A percentile compares a stretch with the other conserved stretches of the same genome.
phyloP scores from a whole-genome alignment of 1,140 invertebrate genomes.

The Glossosoma conforme region DNA sequence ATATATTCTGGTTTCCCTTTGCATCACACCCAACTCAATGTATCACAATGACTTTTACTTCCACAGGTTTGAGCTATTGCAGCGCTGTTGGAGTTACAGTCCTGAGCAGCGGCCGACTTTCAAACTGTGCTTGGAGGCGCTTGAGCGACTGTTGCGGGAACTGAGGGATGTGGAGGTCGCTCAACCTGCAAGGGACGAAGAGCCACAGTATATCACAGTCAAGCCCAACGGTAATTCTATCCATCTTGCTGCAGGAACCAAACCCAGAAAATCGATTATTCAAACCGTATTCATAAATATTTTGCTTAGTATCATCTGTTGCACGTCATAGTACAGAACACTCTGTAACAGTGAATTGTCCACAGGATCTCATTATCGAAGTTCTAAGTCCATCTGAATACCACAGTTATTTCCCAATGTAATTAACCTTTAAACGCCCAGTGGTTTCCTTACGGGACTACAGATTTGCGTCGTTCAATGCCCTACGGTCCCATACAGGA shows the following conservation, averaged over 20 bases:
- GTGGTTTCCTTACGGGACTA: no score
- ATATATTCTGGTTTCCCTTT: neutral
- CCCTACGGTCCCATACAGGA: no score
- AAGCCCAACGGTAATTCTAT: conserved; percentile 47
- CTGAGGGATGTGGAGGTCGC: conserved; percentile 32
- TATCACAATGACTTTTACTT: conserved; percentile 3
- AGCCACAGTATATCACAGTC: conserved; percentile 44
- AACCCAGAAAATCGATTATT: no score
- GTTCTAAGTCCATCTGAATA: no score
- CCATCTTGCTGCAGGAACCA: neutral
- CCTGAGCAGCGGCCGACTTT: conserved; percentile 74
- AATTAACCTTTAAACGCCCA: no score
- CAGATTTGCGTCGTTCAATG: no score
- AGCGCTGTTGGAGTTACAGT: conserved; percentile 73
- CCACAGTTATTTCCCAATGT: no score
- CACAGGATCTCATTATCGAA: no score
- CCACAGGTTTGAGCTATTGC: conserved; percentile 70
- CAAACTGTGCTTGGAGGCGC: conserved; percentile 63
- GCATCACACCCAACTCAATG: neutral
- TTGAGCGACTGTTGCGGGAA: conserved; percentile 49
- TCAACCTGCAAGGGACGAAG: conserved; percentile 34
- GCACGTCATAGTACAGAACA: no score
- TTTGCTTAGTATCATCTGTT: no score
- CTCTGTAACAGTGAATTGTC: no score
- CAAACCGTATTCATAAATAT: no score